A percentile compares a stretch with the other conserved stretches of the same genome.
Evolutionary conservation across 2,797 vertebrate genomes (phyloP).

Genomic region (Gadopsis marmoratus): DNA sequence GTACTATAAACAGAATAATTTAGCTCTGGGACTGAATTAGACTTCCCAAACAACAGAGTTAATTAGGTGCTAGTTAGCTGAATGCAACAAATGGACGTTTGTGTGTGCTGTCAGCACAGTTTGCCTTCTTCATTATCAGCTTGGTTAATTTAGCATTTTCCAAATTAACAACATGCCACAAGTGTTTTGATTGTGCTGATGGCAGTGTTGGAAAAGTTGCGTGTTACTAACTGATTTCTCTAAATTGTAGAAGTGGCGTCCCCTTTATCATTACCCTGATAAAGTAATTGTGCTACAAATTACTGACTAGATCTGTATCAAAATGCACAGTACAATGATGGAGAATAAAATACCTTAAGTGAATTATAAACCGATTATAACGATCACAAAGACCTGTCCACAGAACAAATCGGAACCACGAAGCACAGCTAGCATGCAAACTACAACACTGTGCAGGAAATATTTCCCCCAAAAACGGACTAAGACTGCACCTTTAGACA

Average conservation of each 20-base stretch:
- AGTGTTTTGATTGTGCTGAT: background rate
- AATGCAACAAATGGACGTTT: constrained; percentile 24
- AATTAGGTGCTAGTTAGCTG: constrained; percentile 49
- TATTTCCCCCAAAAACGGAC: background rate
- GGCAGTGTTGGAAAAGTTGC: background rate
- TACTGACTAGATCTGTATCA: background rate
- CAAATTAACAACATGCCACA: constrained; percentile 9
- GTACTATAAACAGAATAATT: constrained; percentile 23
- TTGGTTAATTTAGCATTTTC: constrained; percentile 26
- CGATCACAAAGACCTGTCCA: background rate
- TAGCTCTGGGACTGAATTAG: constrained; percentile 16
- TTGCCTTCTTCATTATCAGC: constrained; percentile 22
- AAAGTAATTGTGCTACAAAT: background rate
- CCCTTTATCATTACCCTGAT: background rate
- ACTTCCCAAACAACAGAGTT: constrained; percentile 37
- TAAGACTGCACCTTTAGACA: background rate
- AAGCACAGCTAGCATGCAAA: background rate
- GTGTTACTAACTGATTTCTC: background rate
- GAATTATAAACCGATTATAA: background rate
- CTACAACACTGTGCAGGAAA: background rate
- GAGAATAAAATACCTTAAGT: background rate
- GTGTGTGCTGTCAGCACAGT: constrained; percentile 27
- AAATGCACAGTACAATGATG: constrained; percentile 4
- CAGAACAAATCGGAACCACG: background rate
- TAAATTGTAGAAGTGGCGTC: background rate